Evolutionary conservation across 1,140 invertebrate species (phyloP), one percentile per base, ranked within the genome.

Genomic region (Rhizoglyphus robini): DNA sequence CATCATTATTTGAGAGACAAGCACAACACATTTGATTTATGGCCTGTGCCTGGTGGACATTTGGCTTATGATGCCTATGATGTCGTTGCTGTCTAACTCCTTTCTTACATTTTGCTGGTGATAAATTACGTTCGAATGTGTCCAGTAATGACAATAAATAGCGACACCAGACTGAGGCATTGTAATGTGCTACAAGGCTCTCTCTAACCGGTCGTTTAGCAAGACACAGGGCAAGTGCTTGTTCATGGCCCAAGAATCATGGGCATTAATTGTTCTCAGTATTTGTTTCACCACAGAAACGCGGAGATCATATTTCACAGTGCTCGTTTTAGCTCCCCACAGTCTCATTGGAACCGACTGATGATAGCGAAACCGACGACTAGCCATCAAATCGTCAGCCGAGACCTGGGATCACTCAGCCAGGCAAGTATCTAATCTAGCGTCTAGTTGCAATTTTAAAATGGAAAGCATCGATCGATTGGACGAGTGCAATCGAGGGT

Each of bases 91-190:
- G 8, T 54, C 51, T 54, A 46, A 54, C 51, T 54, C 51, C 51
- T 54, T 54, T 54, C 20, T 54, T 54, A 5, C 8, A 54, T 5
- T 32, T 54, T 54, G 23, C 23, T 23, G 51, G 51, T 54, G 51
- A 54, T 54, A 54, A 54, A 54, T 54, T 54, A 54, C 51, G 51
- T 54, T 54, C 51, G 51, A 5, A 54, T 8, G 20, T 54, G 51
- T 32, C 51, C 8, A 8, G 20, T 54, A 54, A 54, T 54, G 20
- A 23, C 51, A 54, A 54, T 54, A 54, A 54, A 54, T 8, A 54
- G 51, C 51, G 51, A 32, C 51, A 32, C 51, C 23, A 25, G 15
- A 20, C 23, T 20, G 8, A 23, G 8, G 51, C 51, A 54, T 54
- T 54, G 15, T 54, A 54, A 54, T 54, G 51, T 54, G 8, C 8